These are phyloP conservation scores for Cinclus cinclus DNA, from an alignment of 2,113 vertebrate genomes.

Conservation along the genomic window DNA sequence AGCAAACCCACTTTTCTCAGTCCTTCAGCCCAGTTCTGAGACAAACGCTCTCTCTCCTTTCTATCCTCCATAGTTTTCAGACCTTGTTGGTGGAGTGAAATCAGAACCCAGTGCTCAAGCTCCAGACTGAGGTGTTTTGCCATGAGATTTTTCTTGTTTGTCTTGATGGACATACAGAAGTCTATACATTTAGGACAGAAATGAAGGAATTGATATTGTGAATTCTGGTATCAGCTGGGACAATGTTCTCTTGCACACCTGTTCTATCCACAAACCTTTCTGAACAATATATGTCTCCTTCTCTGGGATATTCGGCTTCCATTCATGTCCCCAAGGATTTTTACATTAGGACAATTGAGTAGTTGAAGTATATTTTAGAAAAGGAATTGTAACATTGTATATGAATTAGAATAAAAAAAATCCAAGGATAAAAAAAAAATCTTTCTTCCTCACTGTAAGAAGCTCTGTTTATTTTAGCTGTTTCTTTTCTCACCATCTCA, in stretches of 20 bases:
- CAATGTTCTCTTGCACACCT: accelerated
- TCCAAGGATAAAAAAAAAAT: neutral
- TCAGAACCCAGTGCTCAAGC: neutral
- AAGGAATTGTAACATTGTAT: neutral
- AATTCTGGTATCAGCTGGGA: neutral
- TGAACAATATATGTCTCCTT: neutral
- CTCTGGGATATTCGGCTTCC: neutral
- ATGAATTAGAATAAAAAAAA: neutral
- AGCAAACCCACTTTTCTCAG: neutral
- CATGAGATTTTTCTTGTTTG: neutral
- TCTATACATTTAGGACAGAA: neutral
- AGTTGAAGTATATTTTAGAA: neutral
- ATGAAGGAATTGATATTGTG: neutral
- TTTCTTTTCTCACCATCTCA: neutral
- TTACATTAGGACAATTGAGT: neutral
- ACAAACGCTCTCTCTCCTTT: neutral
- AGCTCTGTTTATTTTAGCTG: neutral
- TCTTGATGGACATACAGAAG: neutral
- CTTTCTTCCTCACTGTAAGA: neutral
- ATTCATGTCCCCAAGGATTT: neutral
- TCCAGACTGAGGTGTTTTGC: neutral
- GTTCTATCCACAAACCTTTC: neutral
- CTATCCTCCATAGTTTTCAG: neutral
- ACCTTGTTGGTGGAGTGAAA: neutral
- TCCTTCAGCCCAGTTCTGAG: neutral